Percentiles rank a stretch among this genome's conserved stretches.
These are phyloP conservation scores for Eublepharis macularius DNA, from an alignment of 2,113 vertebrate genomes.

Conservation along the genomic window DNA sequence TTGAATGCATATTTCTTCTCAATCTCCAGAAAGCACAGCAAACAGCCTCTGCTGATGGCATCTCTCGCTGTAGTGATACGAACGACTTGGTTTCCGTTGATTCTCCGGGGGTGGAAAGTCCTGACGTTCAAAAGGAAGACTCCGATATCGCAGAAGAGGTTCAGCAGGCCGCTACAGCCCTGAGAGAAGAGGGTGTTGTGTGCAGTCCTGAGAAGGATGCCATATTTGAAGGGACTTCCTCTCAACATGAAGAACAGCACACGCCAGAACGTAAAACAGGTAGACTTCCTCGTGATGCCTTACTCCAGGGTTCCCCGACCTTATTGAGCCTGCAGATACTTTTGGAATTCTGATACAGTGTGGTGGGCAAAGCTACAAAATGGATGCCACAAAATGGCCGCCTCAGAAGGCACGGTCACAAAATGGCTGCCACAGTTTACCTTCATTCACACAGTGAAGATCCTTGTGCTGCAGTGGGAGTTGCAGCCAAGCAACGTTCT, in stretches of 20 bases:
- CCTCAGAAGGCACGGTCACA: no score
- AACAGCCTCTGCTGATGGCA: not conserved
- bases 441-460: no score
- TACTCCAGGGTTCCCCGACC: no score
- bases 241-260: not conserved
- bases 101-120: not conserved
- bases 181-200: not conserved
- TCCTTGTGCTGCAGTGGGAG: no score
- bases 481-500: no score
- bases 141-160: not conserved
- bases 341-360: no score
- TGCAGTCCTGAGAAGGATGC: not conserved
- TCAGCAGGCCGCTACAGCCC: not conserved
- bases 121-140: not conserved
- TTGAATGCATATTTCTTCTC: not conserved
- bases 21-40: not conserved
- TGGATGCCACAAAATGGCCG: no score
- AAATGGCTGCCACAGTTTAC: no score
- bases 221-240: not conserved
- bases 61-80: not conserved
- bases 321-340: no score
- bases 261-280: not conserved
- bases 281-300: not conserved
- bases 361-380: no score
- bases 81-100: not conserved